phyloP scores from a whole-genome alignment of 2,113 vertebrate genomes.

The Rhabdornis inornatus region DNA sequence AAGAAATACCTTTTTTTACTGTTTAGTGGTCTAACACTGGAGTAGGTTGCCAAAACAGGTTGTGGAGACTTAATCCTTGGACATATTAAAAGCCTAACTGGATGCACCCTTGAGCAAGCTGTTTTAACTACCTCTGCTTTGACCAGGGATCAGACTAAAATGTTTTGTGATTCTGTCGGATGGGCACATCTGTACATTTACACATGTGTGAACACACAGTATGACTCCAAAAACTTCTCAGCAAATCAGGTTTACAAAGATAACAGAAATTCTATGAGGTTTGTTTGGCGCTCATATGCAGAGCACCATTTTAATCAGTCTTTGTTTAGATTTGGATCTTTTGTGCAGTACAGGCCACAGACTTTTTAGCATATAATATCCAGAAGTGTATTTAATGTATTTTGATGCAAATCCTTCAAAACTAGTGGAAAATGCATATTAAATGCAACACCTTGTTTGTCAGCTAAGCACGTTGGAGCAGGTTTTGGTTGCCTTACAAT shows the following conservation, averaged over 20 bases:
- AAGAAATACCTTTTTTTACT: not conserved
- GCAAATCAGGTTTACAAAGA: not conserved
- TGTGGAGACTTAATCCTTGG: not conserved
- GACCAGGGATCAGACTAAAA: not conserved
- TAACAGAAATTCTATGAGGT: not conserved
- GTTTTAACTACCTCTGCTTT: not conserved
- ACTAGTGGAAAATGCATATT: not conserved
- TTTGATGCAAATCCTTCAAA: not conserved
- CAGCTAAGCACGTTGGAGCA: not conserved
- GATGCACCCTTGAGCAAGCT: not conserved
- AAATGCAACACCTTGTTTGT: not conserved
- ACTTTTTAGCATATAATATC: not conserved
- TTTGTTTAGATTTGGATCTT: not conserved
- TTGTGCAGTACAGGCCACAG: not conserved
- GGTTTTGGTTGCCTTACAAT: not conserved
- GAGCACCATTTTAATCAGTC: not conserved
- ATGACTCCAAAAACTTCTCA: not conserved
- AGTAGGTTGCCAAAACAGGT: not conserved
- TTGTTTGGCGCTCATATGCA: fast-evolving
- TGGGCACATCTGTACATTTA: not conserved
- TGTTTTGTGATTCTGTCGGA: not conserved
- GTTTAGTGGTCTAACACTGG: not conserved
- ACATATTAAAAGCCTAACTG: not conserved
- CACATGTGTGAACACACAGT: not conserved
- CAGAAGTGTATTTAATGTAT: not conserved